Base-by-base conservation (phyloP, 2,113 vertebrate species). In the Channa maculata region DNA sequence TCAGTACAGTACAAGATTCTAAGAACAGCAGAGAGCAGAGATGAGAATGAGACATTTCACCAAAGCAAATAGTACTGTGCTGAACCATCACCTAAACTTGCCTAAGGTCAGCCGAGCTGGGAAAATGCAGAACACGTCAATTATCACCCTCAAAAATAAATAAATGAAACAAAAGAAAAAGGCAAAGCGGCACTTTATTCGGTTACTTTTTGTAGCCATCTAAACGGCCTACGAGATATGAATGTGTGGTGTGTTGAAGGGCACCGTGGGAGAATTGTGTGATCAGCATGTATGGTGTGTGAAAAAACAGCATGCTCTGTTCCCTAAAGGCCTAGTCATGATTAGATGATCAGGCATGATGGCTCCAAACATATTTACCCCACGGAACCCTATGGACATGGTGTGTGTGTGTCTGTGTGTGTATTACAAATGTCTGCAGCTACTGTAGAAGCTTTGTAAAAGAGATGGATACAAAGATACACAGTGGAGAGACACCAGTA, bases 301-400 rank as follows among this genome's bases (percentile, higher is more conserved):
- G 62, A 15, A 54, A 74, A 69, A 58, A 59, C 13, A 45, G 63
- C 34, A 8, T 38, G 76, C 66, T 74, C 38, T 51, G 44, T 39
- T 84, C 75, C 87, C 88, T 48, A 15, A 65, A 80, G 86, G 77
- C 72, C 59, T 11, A 8, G 62, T 86, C 65, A 85, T 88, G 84
- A 89, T 91, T 76, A 86, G 77, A 88, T 88, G 84, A 89, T 92
- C 82, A 81, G 80, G 52, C 51, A 57, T 80, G 75, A 87, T 84
- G 85, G 79, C 83, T 85, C 65, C 69, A 49, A 85, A 83, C 82
- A 81, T 88, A 81, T 89, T 90, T 86, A 75, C 57, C 70, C 65
- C 60, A 66, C 45, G n/a, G 70, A 78, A 59, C 57, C 77, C 65
- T 78, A 70, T 79, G 75, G 82, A 83, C 72, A 66, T 50, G 53